Evolutionary conservation across 1,140 invertebrate genomes (phyloP), one percentile per base, ranked within the genome.

Genomic region (Megalopta genalis): DNA sequence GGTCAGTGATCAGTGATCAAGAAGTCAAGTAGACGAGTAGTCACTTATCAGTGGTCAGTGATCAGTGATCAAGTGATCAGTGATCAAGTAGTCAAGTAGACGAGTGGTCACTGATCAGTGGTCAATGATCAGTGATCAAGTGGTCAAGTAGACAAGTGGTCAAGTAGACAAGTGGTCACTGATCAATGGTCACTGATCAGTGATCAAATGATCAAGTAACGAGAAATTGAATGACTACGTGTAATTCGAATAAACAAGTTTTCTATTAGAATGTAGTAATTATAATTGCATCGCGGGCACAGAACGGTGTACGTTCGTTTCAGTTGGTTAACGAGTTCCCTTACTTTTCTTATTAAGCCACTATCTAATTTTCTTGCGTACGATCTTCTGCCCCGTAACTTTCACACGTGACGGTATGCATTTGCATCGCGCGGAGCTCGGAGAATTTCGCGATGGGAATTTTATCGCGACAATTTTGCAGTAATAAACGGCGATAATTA

Each of bases 361-460:
- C 60, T 65, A 72, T 78, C 76, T 78, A 78, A 78, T 78, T 78
- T 78, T 37, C 68, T 60, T 54, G 59, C 60, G 69, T 64, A 49
- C 66, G 37, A 72, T 78, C 59, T 71, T 49, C 76, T 52, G 2
- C 23, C 27, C 75, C 32, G 8, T 37, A 70, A 54, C 72, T 77
- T 64, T 72, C 69, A 72, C 67, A 65, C 60, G 69, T 72, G 25
- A 64, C 46, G n/a, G 46, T 37, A 7, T 37, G 57, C 59, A 32
- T 69, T 77, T 32, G 6, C 52, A 76, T 68, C 65, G 5, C 27
- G 1, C 25, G 6, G 42, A 42, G 49, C 59, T 57, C 76, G 64
- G 60, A 25, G 59, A 72, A 64, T 52, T 59, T 64, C 46, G 12
- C 32, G 18, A 37, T 72, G 76, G 69, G 27, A 78, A 78, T 78